Evolutionary conservation across 2,888 invertebrate species (phyloP), one percentile per base, ranked within the genome.

Genomic region (Perithous albicinctus): DNA sequence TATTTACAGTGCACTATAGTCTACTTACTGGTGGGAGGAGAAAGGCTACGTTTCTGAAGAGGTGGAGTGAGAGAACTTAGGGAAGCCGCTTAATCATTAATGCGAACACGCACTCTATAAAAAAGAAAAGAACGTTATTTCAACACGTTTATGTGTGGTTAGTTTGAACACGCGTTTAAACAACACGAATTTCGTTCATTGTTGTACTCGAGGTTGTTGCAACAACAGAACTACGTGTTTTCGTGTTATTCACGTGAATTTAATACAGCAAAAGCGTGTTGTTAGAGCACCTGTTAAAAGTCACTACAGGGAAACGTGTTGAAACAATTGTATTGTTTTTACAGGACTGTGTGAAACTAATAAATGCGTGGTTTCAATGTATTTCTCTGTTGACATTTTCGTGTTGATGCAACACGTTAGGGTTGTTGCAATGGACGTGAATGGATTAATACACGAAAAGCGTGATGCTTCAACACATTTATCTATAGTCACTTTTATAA

Each of bases 1-100:
- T 32, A 59, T 32, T 20, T 56, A 26, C 38, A 56, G 54, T 54
- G 54, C 41, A 76, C 63, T 63, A 5, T 72, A 23, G 46, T 59
- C 12, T 59, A 56, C 32, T 72, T 43, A 32, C 18, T 7, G 32
- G 29, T 32, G 8, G 20, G 56, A 7, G 43, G 43, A 46, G 23
- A 41, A n/a, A 20, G 41, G 63, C 23, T 8, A 23, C 5, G n/a
- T 51, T 23, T 20, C 23, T 7, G 15, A 56, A 56, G 56, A 56
- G 15, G 12, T 12, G 56, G 56, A 29, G 56, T n/a, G 29, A 32
- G n/a, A 29, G 56, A 63, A 41, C 63, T 23, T 12, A 5, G 63
- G 41, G 6, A 12, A 63, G 20, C 35, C 63, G 63, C 38, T 23
- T 23, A 63, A 63, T 63, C 41, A 63, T 63, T 41, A 63, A 63